phyloP scores from a whole-genome alignment of 2,888 invertebrate genomes.

The Oconnorella tubifera region DNA sequence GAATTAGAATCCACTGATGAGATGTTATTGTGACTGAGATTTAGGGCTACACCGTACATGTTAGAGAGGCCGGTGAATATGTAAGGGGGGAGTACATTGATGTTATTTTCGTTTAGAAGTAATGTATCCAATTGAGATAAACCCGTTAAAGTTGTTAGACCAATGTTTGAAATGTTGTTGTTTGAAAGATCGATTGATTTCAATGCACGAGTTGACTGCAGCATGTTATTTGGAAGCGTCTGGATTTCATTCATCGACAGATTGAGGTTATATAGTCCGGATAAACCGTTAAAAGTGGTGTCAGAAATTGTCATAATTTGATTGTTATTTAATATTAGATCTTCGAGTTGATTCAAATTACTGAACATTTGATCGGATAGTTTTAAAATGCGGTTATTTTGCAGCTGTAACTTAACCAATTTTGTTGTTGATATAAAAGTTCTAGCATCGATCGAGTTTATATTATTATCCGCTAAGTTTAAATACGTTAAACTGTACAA shows the following conservation, averaged over 20 bases:
- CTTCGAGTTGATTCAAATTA: neutral
- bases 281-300: neutral
- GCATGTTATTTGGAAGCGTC: neutral
- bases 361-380: neutral
- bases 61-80: neutral
- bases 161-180: conserved; percentile 12
- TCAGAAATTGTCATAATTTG: conserved; percentile 1
- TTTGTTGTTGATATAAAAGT: neutral
- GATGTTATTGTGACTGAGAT: conserved; percentile 9
- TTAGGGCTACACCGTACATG: conserved; percentile 4
- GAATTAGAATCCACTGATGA: neutral
- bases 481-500: neutral
- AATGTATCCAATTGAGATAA: conserved; percentile 5
- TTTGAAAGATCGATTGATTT: neutral
- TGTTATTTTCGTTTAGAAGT: conserved; percentile 10
- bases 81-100: conserved; percentile 9
- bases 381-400: neutral
- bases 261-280: neutral
- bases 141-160: neutral
- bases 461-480: conserved; percentile 1
- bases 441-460: neutral
- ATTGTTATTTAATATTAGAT: conserved; percentile 10
- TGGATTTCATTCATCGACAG: neutral
- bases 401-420: neutral
- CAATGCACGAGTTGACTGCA: neutral